A percentile compares a stretch with the other conserved stretches of the same genome.
Evolutionary conservation across 2,888 invertebrate species (phyloP).

Genomic region (Sarcophaga variegata): DNA sequence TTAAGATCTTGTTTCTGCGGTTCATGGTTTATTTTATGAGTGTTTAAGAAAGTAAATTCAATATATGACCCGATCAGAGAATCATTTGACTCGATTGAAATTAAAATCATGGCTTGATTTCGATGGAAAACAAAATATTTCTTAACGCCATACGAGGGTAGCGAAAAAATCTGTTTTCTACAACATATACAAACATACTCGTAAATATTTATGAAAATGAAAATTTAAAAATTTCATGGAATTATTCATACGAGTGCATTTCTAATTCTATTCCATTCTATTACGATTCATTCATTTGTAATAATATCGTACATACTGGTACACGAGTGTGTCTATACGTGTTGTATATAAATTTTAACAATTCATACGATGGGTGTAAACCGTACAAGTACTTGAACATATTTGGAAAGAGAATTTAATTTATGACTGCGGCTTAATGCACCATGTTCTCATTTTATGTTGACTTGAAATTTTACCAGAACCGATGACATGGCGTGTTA

Average conservation of each 20-base stretch:
- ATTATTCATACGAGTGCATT: too few relatives aligned
- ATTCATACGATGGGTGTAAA: slow-evolving; percentile 36
- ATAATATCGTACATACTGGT: too few relatives aligned
- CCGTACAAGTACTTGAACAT: slow-evolving; percentile 40
- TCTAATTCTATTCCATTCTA: too few relatives aligned
- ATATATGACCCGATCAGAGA: too few relatives aligned
- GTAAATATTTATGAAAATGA: neutral
- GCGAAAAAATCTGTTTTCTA: neutral
- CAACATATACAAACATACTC: neutral
- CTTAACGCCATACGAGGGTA: too few relatives aligned
- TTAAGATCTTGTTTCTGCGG: too few relatives aligned
- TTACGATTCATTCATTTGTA: neutral
- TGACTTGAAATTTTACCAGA: slow-evolving; percentile 58
- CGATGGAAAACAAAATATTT: too few relatives aligned
- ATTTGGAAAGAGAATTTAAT: slow-evolving; percentile 52
- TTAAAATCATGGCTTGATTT: too few relatives aligned
- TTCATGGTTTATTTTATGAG: too few relatives aligned
- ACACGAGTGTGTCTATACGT: neutral
- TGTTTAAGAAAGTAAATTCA: too few relatives aligned
- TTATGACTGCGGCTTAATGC: slow-evolving; percentile 52
- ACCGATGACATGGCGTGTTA: slow-evolving; percentile 74
- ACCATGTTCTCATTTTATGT: slow-evolving; percentile 61
- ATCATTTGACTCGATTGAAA: too few relatives aligned
- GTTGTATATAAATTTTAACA: neutral
- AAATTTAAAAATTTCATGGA: too few relatives aligned